Evolutionary conservation across 1,140 invertebrate genomes (phyloP), one percentile per base, ranked within the genome.

Genomic region (Pseudomyrmex concolor): DNA sequence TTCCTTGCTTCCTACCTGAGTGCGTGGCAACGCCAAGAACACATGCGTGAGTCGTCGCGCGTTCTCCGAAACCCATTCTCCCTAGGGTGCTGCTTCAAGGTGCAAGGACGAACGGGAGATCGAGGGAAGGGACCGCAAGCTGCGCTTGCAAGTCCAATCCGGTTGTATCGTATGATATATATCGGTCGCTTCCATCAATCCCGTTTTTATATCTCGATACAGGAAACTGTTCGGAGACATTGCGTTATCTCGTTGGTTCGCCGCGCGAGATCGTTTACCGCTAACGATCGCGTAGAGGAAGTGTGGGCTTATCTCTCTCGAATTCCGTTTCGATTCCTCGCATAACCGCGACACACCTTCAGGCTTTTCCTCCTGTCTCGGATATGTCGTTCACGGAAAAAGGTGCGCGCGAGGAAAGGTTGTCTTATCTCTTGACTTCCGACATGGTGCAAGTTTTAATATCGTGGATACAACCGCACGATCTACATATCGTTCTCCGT

Each of bases 1-100:
- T 84, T 64, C 19, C 25, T 82, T 62, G 89, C 84, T 91, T 91
- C 87, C 87, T 90, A 86, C 64, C 89, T 80, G 86, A 83, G 86
- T 84, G 67, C 80, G 86, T 59, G 5, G 83, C 66, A 59, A 78
- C 22, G n/a, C 15, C 13, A 22, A 17, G 13, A 12, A 43, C 48
- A 57, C 19, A 13, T 17, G 59, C 7, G 19, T 25, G 8, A 19
- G 34, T 34, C 34, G 34, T 34, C 34, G 34, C 34, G 34, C 5
- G 34, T 25, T 25, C 25, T 25, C 25, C 25, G 34, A 34, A 34
- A 34, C 34, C 5, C 34, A 34, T 34, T 34, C 34, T 34, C 34
- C 5, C 4, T 34, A 34, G 34, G 34, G 34, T 17, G 64, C 13
- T 70, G 43, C 84, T 89, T 78, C 89, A 91, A 63, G 34, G 88